A percentile compares a stretch with the other conserved stretches of the same genome.
Conservation (phyloP, 2,888 invertebrate genomes). For the Nudaria mundana region DNA sequence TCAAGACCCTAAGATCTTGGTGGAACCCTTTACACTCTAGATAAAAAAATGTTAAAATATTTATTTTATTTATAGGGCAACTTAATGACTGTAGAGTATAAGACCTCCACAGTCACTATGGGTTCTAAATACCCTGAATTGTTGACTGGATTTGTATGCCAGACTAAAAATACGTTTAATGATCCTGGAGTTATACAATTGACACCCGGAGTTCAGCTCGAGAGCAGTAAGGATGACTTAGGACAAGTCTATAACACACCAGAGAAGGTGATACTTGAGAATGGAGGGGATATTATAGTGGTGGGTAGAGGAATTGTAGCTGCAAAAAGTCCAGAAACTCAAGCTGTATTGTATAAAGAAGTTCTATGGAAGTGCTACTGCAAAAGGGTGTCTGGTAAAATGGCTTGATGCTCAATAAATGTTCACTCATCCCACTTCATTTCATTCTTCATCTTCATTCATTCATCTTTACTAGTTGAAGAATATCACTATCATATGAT, state of each 20-base stretch:
- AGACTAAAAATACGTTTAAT: slow-evolving; percentile 85
- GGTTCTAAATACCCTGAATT: slow-evolving; percentile 86
- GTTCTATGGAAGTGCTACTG: slow-evolving; percentile 84
- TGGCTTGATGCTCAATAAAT: too few relatives aligned
- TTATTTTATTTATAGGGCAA: slow-evolving; percentile 55
- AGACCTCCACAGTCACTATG: slow-evolving; percentile 86
- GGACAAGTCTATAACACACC: slow-evolving; percentile 95
- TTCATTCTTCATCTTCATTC: too few relatives aligned
- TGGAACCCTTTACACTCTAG: too few relatives aligned
- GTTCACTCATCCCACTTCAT: too few relatives aligned
- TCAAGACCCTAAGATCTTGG: too few relatives aligned
- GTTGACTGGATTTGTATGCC: slow-evolving; percentile 95
- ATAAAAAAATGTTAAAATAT: too few relatives aligned
- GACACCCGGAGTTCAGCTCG: slow-evolving; percentile 95
- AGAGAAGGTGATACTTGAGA: slow-evolving; percentile 87
- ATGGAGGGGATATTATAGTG: slow-evolving; percentile 95
- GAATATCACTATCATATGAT: neutral
- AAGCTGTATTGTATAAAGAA: slow-evolving; percentile 86
- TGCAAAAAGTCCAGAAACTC: slow-evolving; percentile 82
- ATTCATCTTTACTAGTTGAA: neutral
- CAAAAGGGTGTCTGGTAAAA: slow-evolving; percentile 60
- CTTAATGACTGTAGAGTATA: slow-evolving; percentile 83
- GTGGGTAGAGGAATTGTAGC: slow-evolving; percentile 95
- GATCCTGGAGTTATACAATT: slow-evolving; percentile 91
- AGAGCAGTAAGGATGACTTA: slow-evolving; percentile 85